Evolutionary conservation across 2,797 vertebrate species (phyloP), one percentile per base, ranked within the genome.

Genomic region (Anisognathus igniventris): DNA sequence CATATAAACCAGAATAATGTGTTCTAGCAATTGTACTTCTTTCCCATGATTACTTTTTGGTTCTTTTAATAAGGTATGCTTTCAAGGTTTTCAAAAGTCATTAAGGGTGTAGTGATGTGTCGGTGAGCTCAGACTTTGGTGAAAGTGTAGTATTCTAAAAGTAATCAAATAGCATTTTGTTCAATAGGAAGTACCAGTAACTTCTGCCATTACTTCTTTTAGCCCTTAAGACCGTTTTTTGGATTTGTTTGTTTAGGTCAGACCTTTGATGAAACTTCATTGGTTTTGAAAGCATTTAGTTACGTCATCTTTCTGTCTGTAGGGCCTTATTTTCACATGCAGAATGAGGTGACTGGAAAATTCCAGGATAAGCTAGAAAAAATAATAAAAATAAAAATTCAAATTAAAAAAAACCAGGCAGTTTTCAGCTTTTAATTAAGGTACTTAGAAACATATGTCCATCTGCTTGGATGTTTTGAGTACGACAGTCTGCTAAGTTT

Each of bases 321-420:
- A n/a, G 10, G 12, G 37, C 56, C 51, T 90, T 94, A 85, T 86
- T 97, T 97, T 65, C 21, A 53, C 81, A n/a, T 24, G 66, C 4
- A 51, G 56, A 93, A 53, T 93, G 88, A 95, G 57, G 39, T 21
- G 91, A 77, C 86, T 90, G 75, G 73, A 93, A 94, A 95, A 87
- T 81, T 95, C 91, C 75, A 86, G 79, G 94, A 75, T 92, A 92
- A 92, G 42, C 92, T 71, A 87, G 88, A 57, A 93, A 96, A 96
- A 90, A 67, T 65, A 57, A 62, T 88, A 94, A 86, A 39, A 57
- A 56, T 42, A 91, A 48, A 78, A 65, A 48, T 65, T 7, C 48
- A 61, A 37, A 92, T 91, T 87, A 91, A 86, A 78, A 78, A 91
- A 92, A 83, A 12, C n/a, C 15, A 80, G 23, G 20, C 31, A 61